Percentiles rank a stretch among this genome's conserved stretches.
Conservation (phyloP, 2,888 invertebrate species). For the Caprella mutica region DNA sequence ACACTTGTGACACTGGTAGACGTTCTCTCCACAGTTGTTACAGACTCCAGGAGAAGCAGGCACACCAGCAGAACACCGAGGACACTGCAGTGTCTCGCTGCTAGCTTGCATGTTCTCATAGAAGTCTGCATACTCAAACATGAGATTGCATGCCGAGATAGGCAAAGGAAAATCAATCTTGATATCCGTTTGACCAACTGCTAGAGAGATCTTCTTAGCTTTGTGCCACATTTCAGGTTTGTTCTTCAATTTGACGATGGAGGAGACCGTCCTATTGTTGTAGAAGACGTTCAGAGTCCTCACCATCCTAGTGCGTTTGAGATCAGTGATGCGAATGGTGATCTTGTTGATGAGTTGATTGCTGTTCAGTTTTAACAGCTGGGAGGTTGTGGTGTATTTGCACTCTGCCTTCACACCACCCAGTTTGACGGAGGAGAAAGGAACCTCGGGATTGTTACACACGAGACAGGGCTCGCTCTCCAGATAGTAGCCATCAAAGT, state of each 20-base stretch:
- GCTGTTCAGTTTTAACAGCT: constrained; percentile 89
- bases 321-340: constrained; percentile 80
- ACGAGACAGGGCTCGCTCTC: constrained; percentile 96
- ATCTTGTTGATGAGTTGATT: constrained; percentile 93
- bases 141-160: constrained; percentile 92
- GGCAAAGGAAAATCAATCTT: constrained; percentile 95
- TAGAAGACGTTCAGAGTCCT: constrained; percentile 91
- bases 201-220: constrained; percentile 79
- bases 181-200: constrained; percentile 85
- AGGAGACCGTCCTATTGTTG: constrained; percentile 89
- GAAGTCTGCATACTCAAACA: constrained; percentile 97
- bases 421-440: constrained; percentile 78
- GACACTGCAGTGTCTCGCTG: constrained; percentile 87
- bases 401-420: constrained; percentile 91
- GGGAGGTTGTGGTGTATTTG: constrained; percentile 94
- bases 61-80: constrained; percentile 89
- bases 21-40: constrained; percentile 93
- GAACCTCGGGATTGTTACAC: constrained; percentile 93
- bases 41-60: constrained; percentile 96
- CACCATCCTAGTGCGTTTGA: constrained; percentile 95
- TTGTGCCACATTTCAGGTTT: constrained; percentile 94
- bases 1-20: constrained; percentile 98
- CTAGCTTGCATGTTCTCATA: constrained; percentile 90
- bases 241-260: constrained; percentile 93
- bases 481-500: constrained; percentile 88